Base-by-base conservation (phyloP, 2,797 vertebrate genomes). In the Diceros bicornis region DNA sequence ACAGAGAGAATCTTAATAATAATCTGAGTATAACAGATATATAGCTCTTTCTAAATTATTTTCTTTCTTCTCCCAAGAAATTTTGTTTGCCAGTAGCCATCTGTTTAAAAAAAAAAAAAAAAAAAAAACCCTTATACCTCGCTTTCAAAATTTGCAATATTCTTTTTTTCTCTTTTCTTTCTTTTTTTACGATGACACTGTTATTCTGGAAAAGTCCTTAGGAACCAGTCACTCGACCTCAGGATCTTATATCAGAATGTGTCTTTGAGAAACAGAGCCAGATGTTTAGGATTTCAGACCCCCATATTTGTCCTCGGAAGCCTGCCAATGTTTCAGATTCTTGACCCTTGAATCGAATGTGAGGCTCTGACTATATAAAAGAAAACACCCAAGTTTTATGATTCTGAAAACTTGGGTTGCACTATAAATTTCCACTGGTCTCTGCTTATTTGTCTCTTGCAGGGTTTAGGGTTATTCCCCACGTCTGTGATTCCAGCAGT, bases 21-120 rank as follows among this genome's bases (percentile, higher is more conserved):
- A 52, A 94, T 89, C 89, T 79, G 59, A 75, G 59, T 68, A 57
- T 92, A 94, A 89, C 81, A 89, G 92, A 17, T 90, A 68, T 66
- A 88, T 55, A 62, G 77, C 95, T 97, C 94, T 98, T 96, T 95
- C 96, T 95, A 92, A 97, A 82, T 96, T 29, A 97, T 81, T 97
- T 96, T 77, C 92, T 95, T 95, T 95, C 32, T 98, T 96, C 97
- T 97, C 97, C 96, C 95, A 98, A 92, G 97, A 95, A 96, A 96
- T 96, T 89, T 85, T 97, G 90, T 96, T 98, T 97, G 82, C 96
- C 82, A 57, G 41, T 91, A 91, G 97, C 94, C 92, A 69, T 97
- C 92, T 50, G 74, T 96, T 90, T 85, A 77, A 94, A 96, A 55
- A 34, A 32, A 55, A 59, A 72, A 27, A 29, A 64, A 61, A 68